Evolutionary conservation across 2,888 invertebrate genomes (phyloP), one percentile per base, ranked within the genome.

Genomic region (Cosmopolites sordidus): DNA sequence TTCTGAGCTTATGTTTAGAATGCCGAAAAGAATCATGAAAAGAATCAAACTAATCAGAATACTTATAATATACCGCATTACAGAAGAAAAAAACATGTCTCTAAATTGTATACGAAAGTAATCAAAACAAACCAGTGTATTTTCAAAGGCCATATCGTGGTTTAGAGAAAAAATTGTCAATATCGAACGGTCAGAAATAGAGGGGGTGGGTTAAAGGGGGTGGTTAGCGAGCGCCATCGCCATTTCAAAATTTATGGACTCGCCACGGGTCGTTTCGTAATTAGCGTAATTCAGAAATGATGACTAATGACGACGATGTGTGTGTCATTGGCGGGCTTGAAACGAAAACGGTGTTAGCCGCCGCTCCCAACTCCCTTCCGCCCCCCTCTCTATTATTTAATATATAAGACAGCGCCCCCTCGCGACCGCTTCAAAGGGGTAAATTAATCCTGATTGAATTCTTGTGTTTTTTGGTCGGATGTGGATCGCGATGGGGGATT

Each of bases 261-360:
- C 4, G 22, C 22, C 22, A 22, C 59, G 61, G 64, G 64, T 64
- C 57, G 60, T 56, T 56, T 66, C 71, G 44, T 73, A 73, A 74
- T 74, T 72, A 69, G 67, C 66, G 69, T 73, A 74, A 74, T 74
- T 73, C 73, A 71, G 72, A 69, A 74, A 74, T 72, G 73, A 73
- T 73, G 73, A 73, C 68, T 73, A 73, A 74, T 74, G 72, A 72
- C 72, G 71, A 62, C 69, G 73, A 12, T 33, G 33, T 33, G 33
- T 33, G 33, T 33, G 33, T 71, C 71, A 72, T 69, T 66, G 66
- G 66, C 64, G 64, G 33, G 68, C 68, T 67, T 71, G 71, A 73
- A 71, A 72, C 65, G 69, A 69, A 72, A 72, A 69, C 68, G 64
- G 64, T 72, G 71, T 71, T 66, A 57, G 60, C 53, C 58, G 56